A percentile compares a stretch with the other conserved stretches of the same genome.
Conservation (phyloP, 2,888 invertebrate genomes). For the Nephrocerus scutellatus region DNA sequence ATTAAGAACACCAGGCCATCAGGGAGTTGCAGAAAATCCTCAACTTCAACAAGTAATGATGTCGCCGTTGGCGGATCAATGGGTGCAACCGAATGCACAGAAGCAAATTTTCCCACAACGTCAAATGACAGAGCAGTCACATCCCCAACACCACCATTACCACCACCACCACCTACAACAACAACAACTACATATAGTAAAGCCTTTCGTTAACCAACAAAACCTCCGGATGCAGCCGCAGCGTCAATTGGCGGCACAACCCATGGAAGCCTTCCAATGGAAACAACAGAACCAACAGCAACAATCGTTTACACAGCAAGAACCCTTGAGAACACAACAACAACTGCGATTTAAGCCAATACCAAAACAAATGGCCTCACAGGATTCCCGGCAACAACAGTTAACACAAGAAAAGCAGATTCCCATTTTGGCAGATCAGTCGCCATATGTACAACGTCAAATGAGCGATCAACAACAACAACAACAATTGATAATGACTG, state of each 20-base stretch:
- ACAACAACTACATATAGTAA: too few species aligned
- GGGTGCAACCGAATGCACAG: conserved; percentile 6
- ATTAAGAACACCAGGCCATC: too few species aligned
- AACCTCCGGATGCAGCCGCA: conserved; percentile 8
- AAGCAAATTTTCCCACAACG: conserved; percentile 5
- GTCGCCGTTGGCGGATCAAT: too few species aligned
- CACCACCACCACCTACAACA: too few species aligned
- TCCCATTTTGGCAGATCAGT: background rate
- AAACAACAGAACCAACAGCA: conserved; percentile 1
- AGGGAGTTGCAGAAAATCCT: too few species aligned
- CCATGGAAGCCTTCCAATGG: background rate
- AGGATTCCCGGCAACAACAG: too few species aligned
- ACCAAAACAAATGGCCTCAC: background rate
- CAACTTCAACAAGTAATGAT: too few species aligned
- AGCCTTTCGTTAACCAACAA: too few species aligned
- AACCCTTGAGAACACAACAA: too few species aligned
- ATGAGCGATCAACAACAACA: conserved; percentile 2
- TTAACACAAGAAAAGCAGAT: background rate
- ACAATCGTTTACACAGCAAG: conserved; percentile 6
- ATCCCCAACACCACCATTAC: too few species aligned
- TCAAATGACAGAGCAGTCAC: conserved; percentile 5
- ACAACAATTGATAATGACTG: background rate
- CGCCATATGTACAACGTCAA: conserved; percentile 3
- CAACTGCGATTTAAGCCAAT: too few species aligned
- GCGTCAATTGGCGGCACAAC: conserved; percentile 9